A percentile compares a stretch with the other conserved stretches of the same genome.
Conservation (phyloP, 2,888 invertebrate species). For the Chalcosyrphus nemorum region DNA sequence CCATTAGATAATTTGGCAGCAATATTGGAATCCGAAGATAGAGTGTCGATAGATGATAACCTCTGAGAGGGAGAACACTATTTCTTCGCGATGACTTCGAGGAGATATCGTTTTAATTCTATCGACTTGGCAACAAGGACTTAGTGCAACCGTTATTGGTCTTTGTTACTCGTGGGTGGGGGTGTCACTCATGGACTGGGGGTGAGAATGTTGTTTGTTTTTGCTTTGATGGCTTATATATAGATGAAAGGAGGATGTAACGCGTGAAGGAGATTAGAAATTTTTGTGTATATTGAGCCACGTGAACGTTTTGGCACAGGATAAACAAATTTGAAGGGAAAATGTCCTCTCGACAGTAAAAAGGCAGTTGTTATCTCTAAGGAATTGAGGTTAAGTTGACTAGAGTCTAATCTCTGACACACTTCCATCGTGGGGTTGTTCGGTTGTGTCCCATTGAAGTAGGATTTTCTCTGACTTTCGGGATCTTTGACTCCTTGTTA, state of each 20-base stretch:
- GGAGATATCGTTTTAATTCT: constrained; percentile 34
- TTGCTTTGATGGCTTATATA: constrained; percentile 8
- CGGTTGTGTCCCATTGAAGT: too few relatives aligned
- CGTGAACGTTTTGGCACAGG: background rate
- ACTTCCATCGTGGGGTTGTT: too few relatives aligned
- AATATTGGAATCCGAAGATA: constrained; percentile 39
- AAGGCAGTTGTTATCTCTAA: background rate
- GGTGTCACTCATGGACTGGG: background rate
- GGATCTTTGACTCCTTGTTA: too few relatives aligned
- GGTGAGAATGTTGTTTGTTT: constrained; percentile 19
- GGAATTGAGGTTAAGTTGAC: background rate
- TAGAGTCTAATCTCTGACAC: background rate
- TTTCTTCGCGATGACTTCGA: constrained; percentile 28
- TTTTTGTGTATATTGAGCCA: constrained; percentile 3
- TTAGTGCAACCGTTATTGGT: background rate
- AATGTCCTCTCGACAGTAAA: background rate
- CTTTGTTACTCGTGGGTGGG: background rate
- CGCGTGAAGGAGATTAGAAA: constrained; percentile 29
- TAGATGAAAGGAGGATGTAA: constrained; percentile 15
- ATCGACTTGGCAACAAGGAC: constrained; percentile 7
- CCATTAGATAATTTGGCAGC: constrained; percentile 60
- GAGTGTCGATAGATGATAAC: constrained; percentile 47
- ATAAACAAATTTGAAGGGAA: background rate
- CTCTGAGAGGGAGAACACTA: background rate
- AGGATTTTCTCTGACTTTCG: too few relatives aligned